Evolutionary conservation across 37 sponge, comb jelly and placozoan species (phyloP), one percentile per base, ranked within the genome.

Genomic region (Diacarnus erythraeanus): DNA sequence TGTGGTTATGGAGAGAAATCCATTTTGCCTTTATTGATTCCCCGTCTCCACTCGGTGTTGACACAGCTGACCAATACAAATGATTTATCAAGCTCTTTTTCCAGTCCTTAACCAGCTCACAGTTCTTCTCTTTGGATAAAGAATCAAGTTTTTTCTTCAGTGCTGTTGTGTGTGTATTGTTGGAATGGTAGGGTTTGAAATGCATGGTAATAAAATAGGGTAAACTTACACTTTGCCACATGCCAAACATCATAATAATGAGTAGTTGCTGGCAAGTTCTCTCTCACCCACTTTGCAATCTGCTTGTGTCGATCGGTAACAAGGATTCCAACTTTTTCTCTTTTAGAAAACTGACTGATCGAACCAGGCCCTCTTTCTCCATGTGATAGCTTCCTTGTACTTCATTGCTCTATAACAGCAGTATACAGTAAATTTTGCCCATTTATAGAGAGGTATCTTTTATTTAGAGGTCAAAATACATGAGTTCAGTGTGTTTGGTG

Each of bases 231-330:
- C 74, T 89, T 89, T 42, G 84, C 89, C 37, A 89, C 42, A 78
- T 88, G 89, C 83, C 83, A 88, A 83, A 83, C 63, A 43, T 88
- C 79, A 72, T 57, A 83, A 27, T 42, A 63, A 39, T 89, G 84
- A 1, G 30, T 34, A 51, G 76, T 59, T 22, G 12, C 20, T 33
- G 76, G 67, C 34, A 57, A 15, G 8, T 82, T 29, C 40, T 83
- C 89, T n/a, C 75, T 33, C 30, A 83, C 61, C 68, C 75, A 83
- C 76, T 83, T 89, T 23, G 72, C 60, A 23, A 87, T 76, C 54
- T 80, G 82, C 10, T 42, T 37, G 82, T 87, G 88, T 42, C 81
- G 75, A 39, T 87, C 80, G 1, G 86, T 85, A 1, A 80, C 68
- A 5, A 80, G 25, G 78, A 39, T 9, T 63, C 18, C 25, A 85